Conservation (phyloP, 2,113 vertebrate species). For the Nothocercus nigrocapillus region DNA sequence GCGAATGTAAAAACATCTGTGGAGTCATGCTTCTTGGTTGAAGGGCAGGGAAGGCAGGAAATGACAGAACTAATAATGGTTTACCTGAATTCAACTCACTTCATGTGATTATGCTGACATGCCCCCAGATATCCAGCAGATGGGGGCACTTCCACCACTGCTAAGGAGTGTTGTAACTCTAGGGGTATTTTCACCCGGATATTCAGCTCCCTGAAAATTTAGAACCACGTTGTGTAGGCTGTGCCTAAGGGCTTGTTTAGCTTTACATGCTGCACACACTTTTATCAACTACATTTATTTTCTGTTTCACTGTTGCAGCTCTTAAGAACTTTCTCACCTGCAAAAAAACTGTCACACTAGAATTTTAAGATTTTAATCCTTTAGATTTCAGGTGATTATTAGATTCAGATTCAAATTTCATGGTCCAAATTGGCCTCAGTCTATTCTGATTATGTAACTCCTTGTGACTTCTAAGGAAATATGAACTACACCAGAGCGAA, state of each 20-base stretch:
- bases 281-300: neutral
- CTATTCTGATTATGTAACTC: neutral
- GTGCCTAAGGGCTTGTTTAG: neutral
- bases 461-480: neutral
- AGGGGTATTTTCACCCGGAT: neutral
- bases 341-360: neutral
- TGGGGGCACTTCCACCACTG: neutral
- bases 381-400: neutral
- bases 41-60: neutral
- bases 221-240: neutral
- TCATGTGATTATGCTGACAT: neutral
- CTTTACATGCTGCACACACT: neutral
- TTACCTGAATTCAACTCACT: neutral
- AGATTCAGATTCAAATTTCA: neutral
- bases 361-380: neutral
- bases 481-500: neutral
- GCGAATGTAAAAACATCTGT: neutral
- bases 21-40: neutral
- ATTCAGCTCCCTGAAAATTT: neutral
- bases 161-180: neutral
- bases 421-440: neutral
- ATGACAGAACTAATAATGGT: neutral
- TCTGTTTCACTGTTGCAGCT: neutral
- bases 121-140: neutral
- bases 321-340: neutral